Percentiles rank a stretch among this genome's conserved stretches.
Conservation (phyloP, 1,140 invertebrate genomes). For the Homarus americanus region DNA sequence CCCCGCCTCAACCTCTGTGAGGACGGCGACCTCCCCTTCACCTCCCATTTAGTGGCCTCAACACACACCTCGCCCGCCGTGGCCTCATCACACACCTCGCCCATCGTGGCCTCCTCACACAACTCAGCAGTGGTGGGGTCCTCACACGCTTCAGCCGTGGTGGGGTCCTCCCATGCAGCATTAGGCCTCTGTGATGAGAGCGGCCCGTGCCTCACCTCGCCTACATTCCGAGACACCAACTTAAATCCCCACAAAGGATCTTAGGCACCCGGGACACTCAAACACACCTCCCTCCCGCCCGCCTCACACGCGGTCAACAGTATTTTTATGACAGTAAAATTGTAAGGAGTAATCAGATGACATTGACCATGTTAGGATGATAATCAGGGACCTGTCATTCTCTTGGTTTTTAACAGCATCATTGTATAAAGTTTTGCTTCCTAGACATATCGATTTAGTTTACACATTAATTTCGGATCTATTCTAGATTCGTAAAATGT, state of each 20-base stretch:
- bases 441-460: neutral
- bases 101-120: neutral
- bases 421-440: neutral
- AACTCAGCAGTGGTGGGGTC: neutral
- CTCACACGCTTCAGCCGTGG: neutral
- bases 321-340: neutral
- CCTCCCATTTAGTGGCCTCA: neutral
- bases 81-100: neutral
- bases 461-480: neutral
- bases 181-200: neutral
- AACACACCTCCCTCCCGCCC: neutral
- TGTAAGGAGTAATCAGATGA: neutral
- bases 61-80: neutral
- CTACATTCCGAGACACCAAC: slow-evolving; percentile 33
- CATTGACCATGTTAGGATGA: neutral
- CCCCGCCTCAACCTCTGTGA: neutral
- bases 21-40: neutral
- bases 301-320: neutral
- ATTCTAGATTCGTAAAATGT: neutral
- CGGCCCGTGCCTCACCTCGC: slow-evolving; percentile 37
- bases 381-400: neutral
- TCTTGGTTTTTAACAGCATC: neutral
- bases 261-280: neutral
- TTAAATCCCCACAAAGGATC: slow-evolving; percentile 28
- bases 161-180: neutral